phyloP scores from a whole-genome alignment of 2,113 vertebrate species.

The Elephantulus edwardii region DNA sequence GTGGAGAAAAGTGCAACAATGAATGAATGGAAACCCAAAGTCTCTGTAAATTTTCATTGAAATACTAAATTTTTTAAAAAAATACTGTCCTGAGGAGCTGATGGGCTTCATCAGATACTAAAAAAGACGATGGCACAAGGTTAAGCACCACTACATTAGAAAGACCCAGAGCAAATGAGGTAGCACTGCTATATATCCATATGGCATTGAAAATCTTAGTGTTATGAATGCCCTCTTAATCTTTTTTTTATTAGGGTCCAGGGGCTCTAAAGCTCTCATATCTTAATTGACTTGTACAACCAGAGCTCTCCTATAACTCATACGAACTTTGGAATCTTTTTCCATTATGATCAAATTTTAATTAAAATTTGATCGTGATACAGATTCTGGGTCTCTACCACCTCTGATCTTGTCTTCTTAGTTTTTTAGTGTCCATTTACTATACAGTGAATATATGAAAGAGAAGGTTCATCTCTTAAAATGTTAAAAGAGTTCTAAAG shows the following conservation, averaged over 20 bases:
- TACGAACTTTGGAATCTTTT: conserved; percentile 35
- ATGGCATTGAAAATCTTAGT: conserved; percentile 31
- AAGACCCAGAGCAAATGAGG: conserved; percentile 44
- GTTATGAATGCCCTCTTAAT: neutral
- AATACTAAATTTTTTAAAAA: conserved; percentile 55
- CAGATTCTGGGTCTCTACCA: neutral
- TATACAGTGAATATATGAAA: conserved; percentile 10
- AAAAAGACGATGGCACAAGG: neutral
- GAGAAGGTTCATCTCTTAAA: neutral
- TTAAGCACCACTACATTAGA: neutral
- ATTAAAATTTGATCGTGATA: conserved; percentile 4
- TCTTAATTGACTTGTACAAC: conserved; percentile 5
- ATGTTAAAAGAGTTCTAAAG: conserved; percentile 32
- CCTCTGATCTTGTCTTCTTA: neutral
- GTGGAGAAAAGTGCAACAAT: no score
- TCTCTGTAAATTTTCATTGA: conserved; percentile 31
- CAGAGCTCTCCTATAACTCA: conserved; percentile 25
- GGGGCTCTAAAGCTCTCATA: neutral
- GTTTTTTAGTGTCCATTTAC: conserved; percentile 16
- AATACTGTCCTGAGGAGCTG: neutral
- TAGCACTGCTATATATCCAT: neutral
- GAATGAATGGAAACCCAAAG: no score
- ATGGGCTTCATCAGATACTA: conserved; percentile 6
- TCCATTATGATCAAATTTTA: neutral
- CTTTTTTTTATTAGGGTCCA: conserved; percentile 20